Conservation (phyloP, 2,113 vertebrate species). For the Lampris incognitus region DNA sequence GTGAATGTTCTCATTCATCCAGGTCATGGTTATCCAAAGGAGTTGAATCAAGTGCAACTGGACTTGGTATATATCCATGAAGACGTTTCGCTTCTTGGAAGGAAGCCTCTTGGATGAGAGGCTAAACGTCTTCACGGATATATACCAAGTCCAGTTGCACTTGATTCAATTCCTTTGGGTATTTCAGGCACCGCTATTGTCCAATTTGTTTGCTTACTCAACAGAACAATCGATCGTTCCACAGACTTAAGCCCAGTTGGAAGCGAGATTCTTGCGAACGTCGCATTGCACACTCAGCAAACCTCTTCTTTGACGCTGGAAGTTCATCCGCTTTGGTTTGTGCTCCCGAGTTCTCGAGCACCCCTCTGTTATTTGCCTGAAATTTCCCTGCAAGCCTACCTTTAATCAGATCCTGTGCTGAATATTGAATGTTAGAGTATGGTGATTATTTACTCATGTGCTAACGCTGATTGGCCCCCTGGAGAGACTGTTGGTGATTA, state of each 20-base stretch:
- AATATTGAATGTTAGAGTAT: conserved; percentile 53
- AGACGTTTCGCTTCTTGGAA: too few species aligned
- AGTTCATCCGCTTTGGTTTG: conserved; percentile 6
- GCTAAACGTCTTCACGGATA: too few species aligned
- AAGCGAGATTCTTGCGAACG: not conserved
- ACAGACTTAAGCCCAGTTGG: not conserved
- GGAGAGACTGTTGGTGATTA: conserved; percentile 65
- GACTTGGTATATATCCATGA: too few species aligned
- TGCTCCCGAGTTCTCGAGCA: conserved; percentile 31
- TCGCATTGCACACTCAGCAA: conserved; percentile 52
- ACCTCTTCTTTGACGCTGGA: conserved; percentile 6
- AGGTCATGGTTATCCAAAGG: too few species aligned
- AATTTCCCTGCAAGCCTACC: conserved; percentile 37
- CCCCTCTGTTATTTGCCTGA: conserved; percentile 34
- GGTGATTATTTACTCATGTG: conserved; percentile 56
- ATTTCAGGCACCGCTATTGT: too few species aligned
- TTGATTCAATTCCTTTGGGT: too few species aligned
- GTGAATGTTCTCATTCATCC: too few species aligned
- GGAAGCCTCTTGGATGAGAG: too few species aligned
- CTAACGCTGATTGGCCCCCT: conserved; percentile 62
- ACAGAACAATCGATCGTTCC: not conserved
- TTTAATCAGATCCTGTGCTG: conserved; percentile 62
- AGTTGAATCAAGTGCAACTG: too few species aligned
- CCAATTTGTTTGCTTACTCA: not conserved
- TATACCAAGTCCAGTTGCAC: too few species aligned